Conservation (phyloP, 2,888 invertebrate genomes). For the Drosophila diplacantha region DNA sequence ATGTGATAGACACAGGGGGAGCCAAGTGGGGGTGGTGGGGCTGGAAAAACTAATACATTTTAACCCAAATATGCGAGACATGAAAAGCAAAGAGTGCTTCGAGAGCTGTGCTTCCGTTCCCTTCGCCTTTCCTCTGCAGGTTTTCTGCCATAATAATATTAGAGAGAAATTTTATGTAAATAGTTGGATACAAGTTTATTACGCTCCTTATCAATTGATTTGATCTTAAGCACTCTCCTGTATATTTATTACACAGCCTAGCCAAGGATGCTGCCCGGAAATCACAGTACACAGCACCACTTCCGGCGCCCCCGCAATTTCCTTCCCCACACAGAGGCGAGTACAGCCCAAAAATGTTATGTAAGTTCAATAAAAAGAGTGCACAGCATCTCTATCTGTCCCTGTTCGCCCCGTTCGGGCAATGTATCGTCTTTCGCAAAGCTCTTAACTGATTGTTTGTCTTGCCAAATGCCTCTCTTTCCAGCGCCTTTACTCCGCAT, state of each 20-base stretch:
- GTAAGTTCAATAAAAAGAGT: conserved; percentile 59
- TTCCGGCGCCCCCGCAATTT: conserved; percentile 54
- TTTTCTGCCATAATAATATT: conserved; percentile 62
- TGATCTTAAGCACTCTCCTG: conserved; percentile 69
- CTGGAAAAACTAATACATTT: conserved; percentile 34
- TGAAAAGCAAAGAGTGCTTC: conserved; percentile 44
- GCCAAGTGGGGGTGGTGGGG: conserved; percentile 1
- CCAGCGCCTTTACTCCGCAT: conserved; percentile 40
- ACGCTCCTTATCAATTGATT: conserved; percentile 71
- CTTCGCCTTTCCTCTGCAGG: conserved; percentile 27
- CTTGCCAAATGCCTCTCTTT: conserved; percentile 66
- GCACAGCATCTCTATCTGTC: conserved; percentile 27
- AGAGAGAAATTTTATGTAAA: conserved; percentile 64
- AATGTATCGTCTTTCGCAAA: conserved; percentile 53
- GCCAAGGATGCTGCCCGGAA: conserved; percentile 61
- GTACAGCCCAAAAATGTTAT: conserved; percentile 59
- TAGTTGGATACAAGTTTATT: conserved; percentile 69
- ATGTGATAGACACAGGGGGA: conserved; percentile 22
- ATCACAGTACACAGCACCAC: conserved; percentile 58
- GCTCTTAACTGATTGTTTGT: conserved; percentile 74
- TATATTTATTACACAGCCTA: conserved; percentile 62
- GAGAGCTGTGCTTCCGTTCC: conserved; percentile 30
- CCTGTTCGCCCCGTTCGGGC: conserved; percentile 14
- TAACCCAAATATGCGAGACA: conserved; percentile 47
- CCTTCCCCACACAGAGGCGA: conserved; percentile 32